Evolutionary conservation across 2,888 invertebrate species (phyloP).

Genomic region (Andrena camellia): DNA sequence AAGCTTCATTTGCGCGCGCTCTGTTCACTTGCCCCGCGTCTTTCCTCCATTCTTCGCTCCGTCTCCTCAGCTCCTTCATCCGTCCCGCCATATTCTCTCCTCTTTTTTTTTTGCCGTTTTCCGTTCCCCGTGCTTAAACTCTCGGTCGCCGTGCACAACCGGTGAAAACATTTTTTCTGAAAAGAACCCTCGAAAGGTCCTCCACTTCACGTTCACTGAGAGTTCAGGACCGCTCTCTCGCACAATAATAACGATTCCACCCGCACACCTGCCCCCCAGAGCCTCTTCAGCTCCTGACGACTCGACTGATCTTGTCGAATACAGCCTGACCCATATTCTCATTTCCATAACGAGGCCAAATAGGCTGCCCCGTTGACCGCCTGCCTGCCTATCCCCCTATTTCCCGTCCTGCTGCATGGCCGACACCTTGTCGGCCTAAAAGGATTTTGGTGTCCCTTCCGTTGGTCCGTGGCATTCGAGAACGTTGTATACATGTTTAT

Average conservation of each 20-base stretch:
- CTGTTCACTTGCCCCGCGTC: constrained; percentile 25
- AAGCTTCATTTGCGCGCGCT: constrained; percentile 61
- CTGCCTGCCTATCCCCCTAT: neutral
- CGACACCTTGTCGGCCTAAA: constrained; percentile 4
- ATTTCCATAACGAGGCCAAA: constrained; percentile 67
- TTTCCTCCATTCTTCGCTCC: constrained; percentile 7
- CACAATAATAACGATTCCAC: constrained; percentile 80
- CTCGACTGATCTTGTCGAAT: constrained; percentile 58
- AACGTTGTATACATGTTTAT: neutral
- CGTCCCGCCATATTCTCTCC: neutral
- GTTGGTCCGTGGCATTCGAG: neutral
- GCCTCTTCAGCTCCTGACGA: constrained; percentile 41
- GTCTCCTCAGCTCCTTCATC: too few relatives aligned
- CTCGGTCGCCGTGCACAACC: constrained; percentile 30
- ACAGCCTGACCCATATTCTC: constrained; percentile 73
- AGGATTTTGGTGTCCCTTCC: neutral
- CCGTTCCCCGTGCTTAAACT: constrained; percentile 35
- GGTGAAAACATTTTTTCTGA: constrained; percentile 65
- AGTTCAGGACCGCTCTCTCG: constrained; percentile 64
- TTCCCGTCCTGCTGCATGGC: neutral
- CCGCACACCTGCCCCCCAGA: constrained; percentile 78
- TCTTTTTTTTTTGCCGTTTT: constrained; percentile 24
- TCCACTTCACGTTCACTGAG: constrained; percentile 65
- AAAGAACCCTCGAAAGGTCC: constrained; percentile 78
- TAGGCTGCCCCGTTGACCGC: constrained; percentile 19